phyloP scores from a whole-genome alignment of 2,888 invertebrate species.

The Hirtodrosophila alboralis region DNA sequence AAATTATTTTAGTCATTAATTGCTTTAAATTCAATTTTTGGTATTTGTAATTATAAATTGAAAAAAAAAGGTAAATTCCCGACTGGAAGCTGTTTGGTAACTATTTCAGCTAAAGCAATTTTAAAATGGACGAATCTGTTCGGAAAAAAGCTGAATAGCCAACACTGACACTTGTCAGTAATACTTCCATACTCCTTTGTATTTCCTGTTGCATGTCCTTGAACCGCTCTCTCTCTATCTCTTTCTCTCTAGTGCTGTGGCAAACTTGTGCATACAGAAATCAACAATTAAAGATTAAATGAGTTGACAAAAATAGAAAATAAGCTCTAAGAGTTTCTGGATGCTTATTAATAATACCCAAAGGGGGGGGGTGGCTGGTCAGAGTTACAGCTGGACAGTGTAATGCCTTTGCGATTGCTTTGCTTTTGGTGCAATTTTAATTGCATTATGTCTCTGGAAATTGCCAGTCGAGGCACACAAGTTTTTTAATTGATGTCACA shows the following conservation, averaged over 20 bases:
- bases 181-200: constrained; percentile 40
- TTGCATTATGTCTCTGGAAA: constrained; percentile 68
- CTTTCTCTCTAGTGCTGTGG: constrained; percentile 26
- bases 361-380: constrained; percentile 20
- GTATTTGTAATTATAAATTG: too few relatives aligned
- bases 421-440: constrained; percentile 61
- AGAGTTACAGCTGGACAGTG: constrained; percentile 18
- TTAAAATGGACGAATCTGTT: too few relatives aligned
- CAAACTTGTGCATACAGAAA: constrained; percentile 50
- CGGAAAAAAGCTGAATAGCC: too few relatives aligned
- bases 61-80: too few relatives aligned
- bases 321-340: not conserved
- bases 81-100: too few relatives aligned
- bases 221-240: too few relatives aligned
- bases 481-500: constrained; percentile 73
- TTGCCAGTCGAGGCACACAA: constrained; percentile 48
- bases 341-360: constrained; percentile 31
- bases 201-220: constrained; percentile 43
- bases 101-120: too few relatives aligned
- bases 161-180: too few relatives aligned
- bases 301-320: constrained; percentile 12
- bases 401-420: constrained; percentile 39
- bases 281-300: constrained; percentile 65
- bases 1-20: too few relatives aligned
- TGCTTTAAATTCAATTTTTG: too few relatives aligned